Conservation (phyloP, 2,797 vertebrate species). For the Anguilla megastoma region DNA sequence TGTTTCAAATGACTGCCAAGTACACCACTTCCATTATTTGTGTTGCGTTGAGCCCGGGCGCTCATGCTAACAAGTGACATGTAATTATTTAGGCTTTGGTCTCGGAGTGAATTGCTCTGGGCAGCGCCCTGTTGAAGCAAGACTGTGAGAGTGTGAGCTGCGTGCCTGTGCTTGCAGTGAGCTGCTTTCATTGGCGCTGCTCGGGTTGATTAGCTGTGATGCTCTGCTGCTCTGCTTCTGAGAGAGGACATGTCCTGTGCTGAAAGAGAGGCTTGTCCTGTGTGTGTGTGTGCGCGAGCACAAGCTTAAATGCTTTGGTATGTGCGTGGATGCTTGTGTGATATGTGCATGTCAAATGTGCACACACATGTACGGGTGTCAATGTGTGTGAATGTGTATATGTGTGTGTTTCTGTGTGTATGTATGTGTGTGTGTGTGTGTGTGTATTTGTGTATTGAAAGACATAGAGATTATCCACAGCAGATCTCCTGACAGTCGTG, state of each 20-base stretch:
- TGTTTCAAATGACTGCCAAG: background rate
- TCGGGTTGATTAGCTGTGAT: background rate
- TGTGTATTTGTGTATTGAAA: background rate
- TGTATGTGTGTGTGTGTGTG: background rate
- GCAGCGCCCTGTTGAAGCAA: background rate
- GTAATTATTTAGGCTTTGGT: constrained; percentile 36
- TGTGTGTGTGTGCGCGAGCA: constrained; percentile 36
- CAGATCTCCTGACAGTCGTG: background rate
- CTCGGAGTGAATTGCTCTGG: background rate
- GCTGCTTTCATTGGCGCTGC: background rate
- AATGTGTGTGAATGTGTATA: background rate
- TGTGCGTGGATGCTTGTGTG: background rate
- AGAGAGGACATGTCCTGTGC: constrained; percentile 23
- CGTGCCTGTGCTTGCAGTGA: background rate
- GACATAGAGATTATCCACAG: background rate
- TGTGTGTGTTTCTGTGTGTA: constrained; percentile 9
- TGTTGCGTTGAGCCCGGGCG: background rate
- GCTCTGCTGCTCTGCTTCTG: background rate
- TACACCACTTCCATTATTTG: background rate
- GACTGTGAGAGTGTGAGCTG: background rate
- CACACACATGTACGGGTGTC: background rate
- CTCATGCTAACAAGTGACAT: constrained; percentile 28
- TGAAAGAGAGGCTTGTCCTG: constrained; percentile 23
- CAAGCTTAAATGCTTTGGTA: constrained; percentile 23
- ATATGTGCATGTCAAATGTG: too few relatives aligned